Base-by-base conservation (phyloP, 1,140 invertebrate species). In the Drosophila baimaii region DNA sequence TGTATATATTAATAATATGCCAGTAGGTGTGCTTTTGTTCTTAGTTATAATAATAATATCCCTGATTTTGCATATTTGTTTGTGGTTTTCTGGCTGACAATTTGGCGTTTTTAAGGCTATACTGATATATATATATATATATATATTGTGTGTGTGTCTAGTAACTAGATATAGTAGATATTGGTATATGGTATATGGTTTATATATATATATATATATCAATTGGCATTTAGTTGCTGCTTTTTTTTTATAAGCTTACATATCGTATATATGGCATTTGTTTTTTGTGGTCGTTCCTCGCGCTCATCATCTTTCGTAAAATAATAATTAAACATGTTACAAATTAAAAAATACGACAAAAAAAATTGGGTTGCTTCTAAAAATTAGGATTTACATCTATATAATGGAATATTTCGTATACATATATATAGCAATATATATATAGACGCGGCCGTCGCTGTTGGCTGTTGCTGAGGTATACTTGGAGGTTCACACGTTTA, bases 181-280 rank as follows among this genome's bases (percentile, higher is more conserved):
- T 46, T 35, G 31, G 56, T 55, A 69, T 79, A 75, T 68, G n/a
- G n/a, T n/a, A n/a, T n/a, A n/a, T n/a, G n/a, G n/a, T n/a, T n/a
- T n/a, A 43, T 72, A 71, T 44, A 58, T 72, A 66, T 66, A 46
- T 47, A 69, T 61, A 72, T 81, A 77, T 71, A 81, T 81, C 73
- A 86, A 81, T 86, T 88, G 79, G 82, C 79, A 86, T 88, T 72
- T 64, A 61, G 79, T 81, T 80, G 57, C 71, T 79, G 57, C 13
- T 73, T 65, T 79, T 47, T 79, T 47, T 21, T 54, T 57, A 5
- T 35, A 19, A 68, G 65, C 72, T 63, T 78, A 85, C 69, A 81
- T 74, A 75, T 83, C 68, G 55, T 79, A 65, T 88, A 74, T 82
- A 88, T 88, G 83, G 83, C 83, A 88, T 85, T 84, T 55, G 57